Conservation (phyloP, 2,797 vertebrate genomes). For the Fundulus diaphanus region DNA sequence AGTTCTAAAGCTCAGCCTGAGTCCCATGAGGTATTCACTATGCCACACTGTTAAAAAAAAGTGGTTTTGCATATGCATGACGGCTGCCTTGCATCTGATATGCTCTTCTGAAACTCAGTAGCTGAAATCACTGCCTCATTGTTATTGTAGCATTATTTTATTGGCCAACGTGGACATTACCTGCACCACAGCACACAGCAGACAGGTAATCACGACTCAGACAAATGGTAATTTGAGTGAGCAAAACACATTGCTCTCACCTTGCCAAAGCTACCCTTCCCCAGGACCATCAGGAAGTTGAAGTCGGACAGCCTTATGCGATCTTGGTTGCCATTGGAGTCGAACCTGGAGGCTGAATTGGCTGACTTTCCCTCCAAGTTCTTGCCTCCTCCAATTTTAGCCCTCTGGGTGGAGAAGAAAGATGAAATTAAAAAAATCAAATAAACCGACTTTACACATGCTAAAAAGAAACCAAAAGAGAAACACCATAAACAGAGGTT, state of each 20-base stretch:
- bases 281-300: constrained; percentile 97
- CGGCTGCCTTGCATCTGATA: background rate
- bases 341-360: constrained; percentile 89
- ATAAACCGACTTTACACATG: background rate
- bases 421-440: background rate
- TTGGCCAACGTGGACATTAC: background rate
- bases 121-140: background rate
- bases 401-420: constrained; percentile 81
- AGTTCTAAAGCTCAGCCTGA: constrained; percentile 4
- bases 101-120: background rate
- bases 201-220: background rate
- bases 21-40: background rate
- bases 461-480: constrained; percentile 1
- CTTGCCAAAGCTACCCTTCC: constrained; percentile 98
- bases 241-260: constrained; percentile 66
- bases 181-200: background rate
- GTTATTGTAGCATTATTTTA: background rate
- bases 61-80: background rate
- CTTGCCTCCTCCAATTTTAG: constrained; percentile 91
- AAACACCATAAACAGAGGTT: background rate
- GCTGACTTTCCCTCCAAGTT: constrained; percentile 84
- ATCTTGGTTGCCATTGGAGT: constrained; percentile 94
- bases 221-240: background rate
- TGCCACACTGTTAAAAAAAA: background rate
- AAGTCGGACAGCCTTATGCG: constrained; percentile 95